Conservation (phyloP, 2,888 invertebrate genomes). For the Ichneumoninae sp. region DNA sequence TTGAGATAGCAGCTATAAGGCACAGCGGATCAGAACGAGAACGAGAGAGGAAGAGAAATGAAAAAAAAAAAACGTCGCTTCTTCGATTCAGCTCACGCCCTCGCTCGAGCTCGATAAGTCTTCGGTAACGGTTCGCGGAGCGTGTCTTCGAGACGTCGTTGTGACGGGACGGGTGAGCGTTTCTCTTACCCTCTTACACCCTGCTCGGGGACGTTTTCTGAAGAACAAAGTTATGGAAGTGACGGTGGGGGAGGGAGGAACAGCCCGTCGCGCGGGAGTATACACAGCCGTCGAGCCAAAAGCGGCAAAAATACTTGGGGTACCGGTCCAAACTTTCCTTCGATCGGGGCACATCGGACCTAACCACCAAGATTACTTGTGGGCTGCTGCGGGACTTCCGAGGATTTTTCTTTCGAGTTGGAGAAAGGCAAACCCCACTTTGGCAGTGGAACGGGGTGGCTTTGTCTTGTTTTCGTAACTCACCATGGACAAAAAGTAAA, state of each 20-base stretch:
- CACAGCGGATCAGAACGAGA: background rate
- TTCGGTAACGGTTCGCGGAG: constrained; percentile 64
- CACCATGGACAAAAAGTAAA: background rate
- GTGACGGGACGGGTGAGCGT: constrained; percentile 28
- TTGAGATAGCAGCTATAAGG: constrained; percentile 9
- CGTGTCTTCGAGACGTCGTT: constrained; percentile 61
- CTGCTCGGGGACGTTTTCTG: constrained; percentile 9
- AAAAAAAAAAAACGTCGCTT: constrained; percentile 53
- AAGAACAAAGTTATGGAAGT: constrained; percentile 13
- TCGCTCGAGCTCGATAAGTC: constrained; percentile 66
- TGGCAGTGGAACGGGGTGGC: background rate
- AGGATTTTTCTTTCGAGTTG: constrained; percentile 47
- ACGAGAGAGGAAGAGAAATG: constrained; percentile 5
- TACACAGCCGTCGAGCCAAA: constrained; percentile 20
- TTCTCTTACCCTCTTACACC: constrained; percentile 8
- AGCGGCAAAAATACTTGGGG: constrained; percentile 57
- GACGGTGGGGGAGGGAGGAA: constrained; percentile 11
- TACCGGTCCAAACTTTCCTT: constrained; percentile 55
- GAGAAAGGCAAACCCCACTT: background rate
- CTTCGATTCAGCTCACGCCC: constrained; percentile 69
- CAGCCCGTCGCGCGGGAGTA: constrained; percentile 19
- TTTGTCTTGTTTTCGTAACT: constrained; percentile 16
- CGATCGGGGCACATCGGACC: constrained; percentile 50
- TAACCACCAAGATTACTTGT: constrained; percentile 55
- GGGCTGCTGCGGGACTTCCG: constrained; percentile 41